Conservation (phyloP, 2,113 vertebrate genomes). For the Sigmodon hispidus region DNA sequence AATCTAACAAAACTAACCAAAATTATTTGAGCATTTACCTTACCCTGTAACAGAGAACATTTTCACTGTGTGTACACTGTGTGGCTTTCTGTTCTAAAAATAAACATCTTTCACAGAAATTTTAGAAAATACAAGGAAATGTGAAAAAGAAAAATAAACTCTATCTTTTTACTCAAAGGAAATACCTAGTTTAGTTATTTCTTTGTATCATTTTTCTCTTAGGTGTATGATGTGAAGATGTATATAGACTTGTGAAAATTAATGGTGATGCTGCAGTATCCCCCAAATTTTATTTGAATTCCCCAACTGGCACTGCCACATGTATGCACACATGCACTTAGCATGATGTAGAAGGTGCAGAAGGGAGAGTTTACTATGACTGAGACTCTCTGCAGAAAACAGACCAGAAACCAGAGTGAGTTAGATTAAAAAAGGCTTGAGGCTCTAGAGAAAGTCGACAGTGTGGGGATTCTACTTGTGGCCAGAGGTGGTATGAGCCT, state of each 20-base stretch:
- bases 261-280: background rate
- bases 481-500: background rate
- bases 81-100: background rate
- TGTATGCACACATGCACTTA: background rate
- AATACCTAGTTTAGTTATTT: background rate
- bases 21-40: constrained; percentile 24
- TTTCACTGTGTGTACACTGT: background rate
- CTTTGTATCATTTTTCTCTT: background rate
- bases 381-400: background rate
- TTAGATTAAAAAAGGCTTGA: background rate
- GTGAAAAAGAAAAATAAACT: background rate
- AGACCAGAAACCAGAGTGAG: background rate
- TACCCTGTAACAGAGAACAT: background rate
- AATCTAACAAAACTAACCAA: constrained; percentile 43
- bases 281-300: background rate
- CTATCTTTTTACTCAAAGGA: background rate
- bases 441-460: background rate
- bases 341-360: background rate
- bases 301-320: background rate
- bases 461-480: background rate
- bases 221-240: background rate
- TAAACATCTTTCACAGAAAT: background rate
- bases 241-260: background rate
- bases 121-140: constrained; percentile 44
- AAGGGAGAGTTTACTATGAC: background rate